Percentiles rank a stretch among this genome's conserved stretches.
Evolutionary conservation across 2,113 vertebrate species (phyloP).

Genomic region (Isichthys henryi): DNA sequence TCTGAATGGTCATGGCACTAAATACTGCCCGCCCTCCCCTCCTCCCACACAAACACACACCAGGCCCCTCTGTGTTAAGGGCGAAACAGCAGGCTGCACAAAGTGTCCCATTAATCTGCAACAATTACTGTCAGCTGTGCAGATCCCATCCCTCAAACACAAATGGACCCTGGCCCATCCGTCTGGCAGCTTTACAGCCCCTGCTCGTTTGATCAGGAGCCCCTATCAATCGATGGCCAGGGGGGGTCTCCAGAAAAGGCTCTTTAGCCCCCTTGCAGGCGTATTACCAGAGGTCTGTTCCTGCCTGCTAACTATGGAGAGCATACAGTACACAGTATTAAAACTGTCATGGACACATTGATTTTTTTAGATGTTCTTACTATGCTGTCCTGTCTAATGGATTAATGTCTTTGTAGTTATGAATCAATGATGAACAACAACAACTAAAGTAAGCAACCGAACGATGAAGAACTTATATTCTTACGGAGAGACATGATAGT

Average conservation of each 20-base stretch:
- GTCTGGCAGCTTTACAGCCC: constrained; percentile 51
- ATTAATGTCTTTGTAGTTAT: not conserved
- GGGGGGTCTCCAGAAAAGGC: constrained; percentile 1
- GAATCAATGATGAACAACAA: not conserved
- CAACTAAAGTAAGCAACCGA: not conserved
- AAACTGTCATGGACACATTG: not conserved
- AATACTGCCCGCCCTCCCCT: not conserved
- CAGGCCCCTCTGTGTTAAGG: not conserved
- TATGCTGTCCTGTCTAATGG: not conserved
- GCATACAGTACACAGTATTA: not conserved
- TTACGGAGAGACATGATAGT: not conserved
- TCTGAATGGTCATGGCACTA: not conserved
- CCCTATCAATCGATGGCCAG: constrained; percentile 15
- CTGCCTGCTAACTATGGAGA: not conserved
- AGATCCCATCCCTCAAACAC: constrained; percentile 26
- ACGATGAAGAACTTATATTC: not conserved
- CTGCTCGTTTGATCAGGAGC: constrained; percentile 17
- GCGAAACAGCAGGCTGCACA: constrained; percentile 22
- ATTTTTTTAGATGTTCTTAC: not conserved
- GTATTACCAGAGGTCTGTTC: not conserved
- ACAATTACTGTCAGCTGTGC: constrained; percentile 35
- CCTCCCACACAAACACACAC: not conserved
- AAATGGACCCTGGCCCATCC: constrained; percentile 31
- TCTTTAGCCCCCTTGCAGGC: not conserved
- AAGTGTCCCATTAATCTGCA: constrained; percentile 37